Conservation (phyloP, 2,113 vertebrate species). For the Hoplias malabaricus region DNA sequence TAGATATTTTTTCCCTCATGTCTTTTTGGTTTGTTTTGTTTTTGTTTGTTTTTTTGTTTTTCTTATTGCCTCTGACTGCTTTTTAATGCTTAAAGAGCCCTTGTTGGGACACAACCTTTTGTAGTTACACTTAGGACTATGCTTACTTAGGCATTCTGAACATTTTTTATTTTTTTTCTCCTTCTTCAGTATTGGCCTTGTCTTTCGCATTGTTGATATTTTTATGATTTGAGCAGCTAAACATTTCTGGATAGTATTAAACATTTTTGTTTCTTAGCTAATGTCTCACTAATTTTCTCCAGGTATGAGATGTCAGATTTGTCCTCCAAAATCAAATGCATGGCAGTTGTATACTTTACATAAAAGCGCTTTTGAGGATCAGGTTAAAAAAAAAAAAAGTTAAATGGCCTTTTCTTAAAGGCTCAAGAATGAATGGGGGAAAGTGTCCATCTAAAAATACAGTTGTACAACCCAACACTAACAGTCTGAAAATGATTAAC, state of each 20-base stretch:
- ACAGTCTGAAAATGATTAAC: too few relatives aligned
- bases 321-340: background rate
- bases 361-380: background rate
- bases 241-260: background rate
- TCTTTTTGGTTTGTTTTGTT: constrained; percentile 48
- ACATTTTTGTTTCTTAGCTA: background rate
- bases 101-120: constrained; percentile 35
- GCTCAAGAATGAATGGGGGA: constrained; percentile 5
- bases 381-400: background rate
- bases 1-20: constrained; percentile 65
- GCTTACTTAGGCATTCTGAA: constrained; percentile 38
- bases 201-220: constrained; percentile 26
- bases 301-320: background rate
- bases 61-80: constrained; percentile 14
- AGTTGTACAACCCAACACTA: too few relatives aligned
- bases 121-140: background rate
- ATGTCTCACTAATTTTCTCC: background rate
- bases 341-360: background rate
- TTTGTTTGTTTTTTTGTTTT: constrained; percentile 38
- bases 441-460: too few relatives aligned
- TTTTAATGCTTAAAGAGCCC: constrained; percentile 18
- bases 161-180: constrained; percentile 57
- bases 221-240: background rate
- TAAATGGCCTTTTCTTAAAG: constrained; percentile 5
- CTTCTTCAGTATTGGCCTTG: constrained; percentile 63